These are phyloP conservation scores for Falco berigora DNA, from an alignment of 2,797 vertebrate species.

Conservation along the genomic window DNA sequence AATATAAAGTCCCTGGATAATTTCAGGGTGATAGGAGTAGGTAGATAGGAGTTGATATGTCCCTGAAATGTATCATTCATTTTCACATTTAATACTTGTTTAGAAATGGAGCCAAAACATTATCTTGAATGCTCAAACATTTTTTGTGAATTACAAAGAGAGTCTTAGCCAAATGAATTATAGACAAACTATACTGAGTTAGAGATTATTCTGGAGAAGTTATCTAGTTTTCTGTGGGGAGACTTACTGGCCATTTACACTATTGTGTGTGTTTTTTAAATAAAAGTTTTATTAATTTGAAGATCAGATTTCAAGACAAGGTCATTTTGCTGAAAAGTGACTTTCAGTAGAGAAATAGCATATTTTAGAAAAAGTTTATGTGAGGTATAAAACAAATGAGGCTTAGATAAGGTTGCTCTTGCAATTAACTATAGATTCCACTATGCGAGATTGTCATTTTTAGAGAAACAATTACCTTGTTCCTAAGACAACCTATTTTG, in stretches of 20 bases:
- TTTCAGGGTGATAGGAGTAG: conserved; percentile 20
- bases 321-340: neutral
- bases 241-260: neutral
- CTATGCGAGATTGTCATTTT: neutral
- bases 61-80: conserved; percentile 34
- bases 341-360: neutral
- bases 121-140: neutral
- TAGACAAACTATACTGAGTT: neutral
- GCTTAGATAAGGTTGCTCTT: neutral
- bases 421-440: neutral
- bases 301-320: neutral
- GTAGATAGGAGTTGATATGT: neutral
- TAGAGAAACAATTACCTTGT: neutral
- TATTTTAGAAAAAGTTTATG: neutral
- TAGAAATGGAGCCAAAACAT: neutral
- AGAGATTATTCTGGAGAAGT: neutral
- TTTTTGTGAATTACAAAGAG: neutral
- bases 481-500: neutral
- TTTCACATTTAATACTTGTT: conserved; percentile 29
- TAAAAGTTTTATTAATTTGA: neutral
- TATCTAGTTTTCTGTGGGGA: neutral
- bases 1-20: conserved; percentile 10
- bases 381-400: neutral
- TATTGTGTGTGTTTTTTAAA: neutral
- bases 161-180: neutral